Conservation (phyloP, 2,888 invertebrate species). For the Carcina quercana region DNA sequence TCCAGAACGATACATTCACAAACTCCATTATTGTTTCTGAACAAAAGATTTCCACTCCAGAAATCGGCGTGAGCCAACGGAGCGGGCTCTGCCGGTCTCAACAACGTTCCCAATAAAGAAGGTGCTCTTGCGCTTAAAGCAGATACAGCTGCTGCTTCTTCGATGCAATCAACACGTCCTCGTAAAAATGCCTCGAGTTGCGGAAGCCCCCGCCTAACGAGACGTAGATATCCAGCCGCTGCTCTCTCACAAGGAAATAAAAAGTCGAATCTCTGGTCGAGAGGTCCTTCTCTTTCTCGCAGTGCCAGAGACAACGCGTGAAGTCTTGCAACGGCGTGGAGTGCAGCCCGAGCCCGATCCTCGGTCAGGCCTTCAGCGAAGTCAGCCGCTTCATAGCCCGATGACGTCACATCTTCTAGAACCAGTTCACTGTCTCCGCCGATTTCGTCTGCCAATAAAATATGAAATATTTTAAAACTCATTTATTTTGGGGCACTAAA, state of each 20-base stretch:
- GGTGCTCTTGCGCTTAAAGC: conserved; percentile 81
- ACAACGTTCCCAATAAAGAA: conserved; percentile 79
- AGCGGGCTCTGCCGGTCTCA: conserved; percentile 83
- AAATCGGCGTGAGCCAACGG: conserved; percentile 88
- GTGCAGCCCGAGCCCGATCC: conserved; percentile 79
- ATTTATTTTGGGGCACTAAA: too few species aligned
- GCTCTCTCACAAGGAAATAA: conserved; percentile 86
- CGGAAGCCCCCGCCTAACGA: conserved; percentile 84
- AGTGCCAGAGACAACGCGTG: conserved; percentile 81
- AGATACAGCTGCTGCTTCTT: conserved; percentile 76
- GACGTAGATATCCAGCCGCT: conserved; percentile 85
- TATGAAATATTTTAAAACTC: conserved; percentile 2
- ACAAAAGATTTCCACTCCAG: conserved; percentile 87
- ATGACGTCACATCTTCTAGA: conserved; percentile 81
- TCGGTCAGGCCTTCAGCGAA: conserved; percentile 80
- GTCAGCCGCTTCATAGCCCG: conserved; percentile 78
- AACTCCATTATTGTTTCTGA: conserved; percentile 66
- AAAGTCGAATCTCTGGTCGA: conserved; percentile 72
- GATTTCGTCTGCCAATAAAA: conserved; percentile 47
- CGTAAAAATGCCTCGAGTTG: conserved; percentile 83
- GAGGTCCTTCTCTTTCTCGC: conserved; percentile 60
- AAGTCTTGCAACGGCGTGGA: conserved; percentile 81
- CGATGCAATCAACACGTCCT: conserved; percentile 76
- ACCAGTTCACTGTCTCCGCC: conserved; percentile 78
- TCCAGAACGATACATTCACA: conserved; percentile 83